Evolutionary conservation across 2,888 invertebrate species (phyloP), one percentile per base, ranked within the genome.

Genomic region (Aleiodes testaceus): DNA sequence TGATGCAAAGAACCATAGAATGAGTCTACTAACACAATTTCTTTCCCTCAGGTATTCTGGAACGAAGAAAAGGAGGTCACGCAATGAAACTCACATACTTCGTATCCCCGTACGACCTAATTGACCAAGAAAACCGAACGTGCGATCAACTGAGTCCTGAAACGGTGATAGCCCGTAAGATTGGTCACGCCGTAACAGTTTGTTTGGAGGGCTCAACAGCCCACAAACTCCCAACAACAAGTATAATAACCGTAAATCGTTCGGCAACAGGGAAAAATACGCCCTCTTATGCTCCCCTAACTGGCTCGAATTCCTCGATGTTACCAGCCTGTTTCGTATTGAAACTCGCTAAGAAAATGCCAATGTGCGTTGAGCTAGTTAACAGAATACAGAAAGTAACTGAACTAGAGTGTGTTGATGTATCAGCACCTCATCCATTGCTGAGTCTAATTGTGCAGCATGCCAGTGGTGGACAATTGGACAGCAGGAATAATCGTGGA

Each of bases 81-180:
- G 95, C 98, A 0, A 95, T 98, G 95, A 95, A 94, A 81, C 89
- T 98, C 30, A 97, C 96, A 0, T 98, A 97, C 87, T 97, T 97
- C 87, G 94, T 97, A 3, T 95, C 96, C 0, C 97, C 97, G 0
- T 97, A 97, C 84, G 97, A 97, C 86, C 89, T 97, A 63, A 89
- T 97, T 79, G 95, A 95, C 85, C 90, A 92, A 79, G 93, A 94
- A 73, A 90, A 90, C 69, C 92, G 92, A 79, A 91, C 92, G 5
- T 90, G 94, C 50, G 92, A 93, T 80, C 92, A 93, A 9, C 89
- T 97, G 72, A 94, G 93, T 55, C 90, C 92, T 14, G 96, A 97
- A 81, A 88, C 92, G n/a, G 90, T 95, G 45, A 90, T 91, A 30
- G 84, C 89, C 50, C 92, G 92, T 75, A 91, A 92, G 65, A 89